phyloP scores from a whole-genome alignment of 1,140 invertebrate genomes.

The Drosophila santomea region DNA sequence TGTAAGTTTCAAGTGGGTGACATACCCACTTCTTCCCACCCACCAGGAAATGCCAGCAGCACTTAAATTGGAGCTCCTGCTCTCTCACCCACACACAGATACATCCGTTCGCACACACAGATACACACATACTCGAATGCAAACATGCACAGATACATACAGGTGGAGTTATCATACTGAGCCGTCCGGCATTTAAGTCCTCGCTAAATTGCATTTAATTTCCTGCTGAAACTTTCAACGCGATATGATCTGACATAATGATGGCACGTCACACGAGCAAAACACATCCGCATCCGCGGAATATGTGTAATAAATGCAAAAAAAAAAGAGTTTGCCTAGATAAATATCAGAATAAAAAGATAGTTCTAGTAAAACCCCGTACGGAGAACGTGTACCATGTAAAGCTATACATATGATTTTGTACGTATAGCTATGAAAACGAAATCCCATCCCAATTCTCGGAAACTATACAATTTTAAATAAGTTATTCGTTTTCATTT shows the following conservation, averaged over 20 bases:
- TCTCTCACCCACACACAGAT: slow-evolving; percentile 13
- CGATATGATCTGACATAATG: slow-evolving; percentile 13
- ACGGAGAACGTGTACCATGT: too few relatives aligned
- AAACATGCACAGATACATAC: slow-evolving; percentile 19
- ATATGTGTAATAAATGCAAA: slow-evolving; percentile 3
- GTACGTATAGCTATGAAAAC: too few relatives aligned
- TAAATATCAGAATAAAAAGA: too few relatives aligned
- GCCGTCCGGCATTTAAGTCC: slow-evolving; percentile 28
- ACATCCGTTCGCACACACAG: slow-evolving; percentile 3
- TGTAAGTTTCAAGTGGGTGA: slow-evolving; percentile 50
- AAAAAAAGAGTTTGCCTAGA: slow-evolving; percentile 2
- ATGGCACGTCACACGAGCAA: background rate
- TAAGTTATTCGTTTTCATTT: too few relatives aligned
- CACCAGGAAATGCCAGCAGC: slow-evolving; percentile 62
- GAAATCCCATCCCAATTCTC: too few relatives aligned
- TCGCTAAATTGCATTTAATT: slow-evolving; percentile 76
- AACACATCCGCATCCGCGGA: background rate
- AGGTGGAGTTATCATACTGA: slow-evolving; percentile 62
- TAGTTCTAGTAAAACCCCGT: too few relatives aligned
- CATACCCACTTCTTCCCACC: slow-evolving; percentile 25
- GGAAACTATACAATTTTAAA: too few relatives aligned
- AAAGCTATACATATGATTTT: too few relatives aligned
- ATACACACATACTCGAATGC: background rate
- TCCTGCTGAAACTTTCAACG: slow-evolving; percentile 57
- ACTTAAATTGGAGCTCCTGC: slow-evolving; percentile 61